Base-by-base conservation (phyloP, 2,113 vertebrate genomes). In the Polyodon spathula region DNA sequence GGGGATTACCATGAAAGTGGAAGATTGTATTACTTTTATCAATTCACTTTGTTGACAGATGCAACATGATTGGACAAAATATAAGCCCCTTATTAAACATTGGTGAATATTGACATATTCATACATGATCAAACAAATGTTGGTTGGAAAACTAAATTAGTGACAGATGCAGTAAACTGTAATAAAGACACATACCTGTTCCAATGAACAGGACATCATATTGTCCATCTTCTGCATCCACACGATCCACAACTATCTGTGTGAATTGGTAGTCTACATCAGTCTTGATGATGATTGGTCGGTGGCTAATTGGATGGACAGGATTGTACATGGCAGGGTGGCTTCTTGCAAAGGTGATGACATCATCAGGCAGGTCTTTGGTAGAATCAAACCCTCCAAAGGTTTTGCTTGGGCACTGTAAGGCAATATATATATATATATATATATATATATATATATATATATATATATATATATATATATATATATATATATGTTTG, bases 121-220 rank as follows among this genome's bases (percentile, higher is more conserved):
- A n/a, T n/a, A n/a, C n/a, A n/a, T n/a, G n/a, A n/a, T n/a, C n/a
- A n/a, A n/a, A n/a, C n/a, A n/a, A n/a, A n/a, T n/a, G n/a, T n/a
- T n/a, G n/a, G n/a, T n/a, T n/a, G n/a, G n/a, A n/a, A n/a, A n/a
- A n/a, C n/a, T n/a, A n/a, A n/a, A n/a, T n/a, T n/a, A n/a, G n/a
- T n/a, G n/a, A n/a, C n/a, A n/a, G n/a, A n/a, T n/a, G n/a, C n/a
- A n/a, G n/a, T n/a, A n/a, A n/a, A n/a, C n/a, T n/a, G n/a, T n/a
- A n/a, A n/a, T n/a, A n/a, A n/a, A n/a, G 72, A 81, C 68, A 54
- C 58, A 17, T 69, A 93, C 96, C 95, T 87, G 96, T 99, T 76
- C 95, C 96, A n/a, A 99, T 98, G 79, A 99, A 99, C 94, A 99
- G 93, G 63, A 99, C 96, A 1, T 99, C 94, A 5, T 99, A 99